These are phyloP conservation scores for Eubucco bourcierii DNA, from an alignment of 2,113 vertebrate species.

Conservation along the genomic window DNA sequence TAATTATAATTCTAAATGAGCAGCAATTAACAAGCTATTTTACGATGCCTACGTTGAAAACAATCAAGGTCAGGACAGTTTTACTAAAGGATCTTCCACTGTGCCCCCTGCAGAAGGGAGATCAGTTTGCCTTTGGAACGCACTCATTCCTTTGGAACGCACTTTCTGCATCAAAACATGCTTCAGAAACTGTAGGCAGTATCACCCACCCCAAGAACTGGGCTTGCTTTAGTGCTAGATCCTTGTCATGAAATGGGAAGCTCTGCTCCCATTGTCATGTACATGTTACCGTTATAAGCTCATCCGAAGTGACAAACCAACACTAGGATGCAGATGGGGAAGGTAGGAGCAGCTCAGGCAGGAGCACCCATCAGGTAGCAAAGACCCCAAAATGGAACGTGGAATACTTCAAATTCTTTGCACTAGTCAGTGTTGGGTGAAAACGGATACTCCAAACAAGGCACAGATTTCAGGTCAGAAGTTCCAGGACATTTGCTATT, in stretches of 20 bases:
- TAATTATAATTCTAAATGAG: constrained; percentile 60
- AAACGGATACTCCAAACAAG: not conserved
- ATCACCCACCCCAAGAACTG: not conserved
- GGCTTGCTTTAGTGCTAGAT: not conserved
- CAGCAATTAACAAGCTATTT: constrained; percentile 57
- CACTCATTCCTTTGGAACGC: not conserved
- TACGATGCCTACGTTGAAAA: constrained; percentile 20
- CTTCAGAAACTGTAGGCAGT: not conserved
- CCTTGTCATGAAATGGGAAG: not conserved
- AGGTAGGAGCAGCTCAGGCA: not conserved
- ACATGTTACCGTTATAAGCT: not conserved
- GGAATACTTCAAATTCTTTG: not conserved
- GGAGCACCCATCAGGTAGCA: not conserved
- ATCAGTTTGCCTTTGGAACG: not conserved
- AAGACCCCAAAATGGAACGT: not conserved
- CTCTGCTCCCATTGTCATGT: not conserved
- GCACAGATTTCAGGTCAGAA: not conserved
- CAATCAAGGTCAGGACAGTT: constrained; percentile 48
- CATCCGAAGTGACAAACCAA: not conserved
- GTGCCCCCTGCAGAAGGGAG: not conserved
- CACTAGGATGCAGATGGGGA: not conserved
- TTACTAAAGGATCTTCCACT: not conserved
- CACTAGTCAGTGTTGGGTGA: too few species aligned
- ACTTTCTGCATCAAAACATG: not conserved
- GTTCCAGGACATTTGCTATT: not conserved